Base-by-base conservation (phyloP, 2,888 invertebrate genomes). In the Eupithecia inturbata region DNA sequence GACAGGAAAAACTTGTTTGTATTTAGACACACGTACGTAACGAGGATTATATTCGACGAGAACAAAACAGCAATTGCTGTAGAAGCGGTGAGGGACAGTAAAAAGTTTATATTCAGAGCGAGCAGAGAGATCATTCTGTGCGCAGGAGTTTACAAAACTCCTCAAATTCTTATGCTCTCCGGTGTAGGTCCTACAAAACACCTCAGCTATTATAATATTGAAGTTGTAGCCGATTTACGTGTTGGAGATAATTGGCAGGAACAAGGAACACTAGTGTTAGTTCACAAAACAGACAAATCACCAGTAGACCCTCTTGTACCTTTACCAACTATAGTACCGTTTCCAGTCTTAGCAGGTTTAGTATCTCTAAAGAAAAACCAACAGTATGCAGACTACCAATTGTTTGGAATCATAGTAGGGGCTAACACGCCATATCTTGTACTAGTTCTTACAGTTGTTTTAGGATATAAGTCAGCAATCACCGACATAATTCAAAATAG, bases 201-300 rank as follows among this genome's bases (percentile, higher is more conserved):
- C 45, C 79, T 95, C 1, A 67, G 82, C 10, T 77, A 82, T 1
- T 82, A 90, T 0, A 83, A 85, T 3, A 93, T 95, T n/a, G n/a
- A 83, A 0, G 84, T 91, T 0, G 67, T 91, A n/a, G 78, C 84
- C 39, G 89, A 95, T 77, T 83, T 90, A 16, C 88, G 91, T 0
- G 95, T 95, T 0, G 95, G 95, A 0, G 69, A 86, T 14, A 93
- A 92, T 77, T 85, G 92, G 1, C 91, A 93, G 76, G 95, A 95
- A 75, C 95, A 95, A 79, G 80, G 90, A 1, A 82, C 82, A 3
- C 83, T 86, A 4, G 6, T 81, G n/a, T 3, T 93, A 9, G 72
- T 82, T 2, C 84, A 88, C 0, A 82, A 83, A 19, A 82, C 87
- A n/a, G 79, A 79, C 31, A 39, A 73, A 1, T 73, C 74, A 3